phyloP scores from a whole-genome alignment of 2,113 vertebrate genomes.

The Pluvialis apricaria region DNA sequence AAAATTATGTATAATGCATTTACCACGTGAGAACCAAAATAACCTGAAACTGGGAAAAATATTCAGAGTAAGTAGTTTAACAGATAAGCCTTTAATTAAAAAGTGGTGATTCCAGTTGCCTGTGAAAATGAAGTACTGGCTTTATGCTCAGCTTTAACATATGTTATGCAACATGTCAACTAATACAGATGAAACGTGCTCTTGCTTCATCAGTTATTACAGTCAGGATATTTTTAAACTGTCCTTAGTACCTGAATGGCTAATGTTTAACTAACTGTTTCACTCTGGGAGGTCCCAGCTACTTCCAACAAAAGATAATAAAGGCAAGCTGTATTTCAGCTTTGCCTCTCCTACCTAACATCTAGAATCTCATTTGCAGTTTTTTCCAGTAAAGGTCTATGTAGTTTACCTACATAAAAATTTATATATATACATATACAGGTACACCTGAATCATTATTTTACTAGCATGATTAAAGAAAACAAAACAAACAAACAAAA shows the following conservation, averaged over 20 bases:
- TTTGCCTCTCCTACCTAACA: not conserved
- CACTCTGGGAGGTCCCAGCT: not conserved
- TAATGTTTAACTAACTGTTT: slow-evolving; percentile 46
- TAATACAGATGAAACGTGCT: not conserved
- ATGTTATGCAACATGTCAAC: slow-evolving; percentile 31
- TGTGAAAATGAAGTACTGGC: slow-evolving; percentile 6
- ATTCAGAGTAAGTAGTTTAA: slow-evolving; percentile 24
- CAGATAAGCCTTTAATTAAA: slow-evolving; percentile 61
- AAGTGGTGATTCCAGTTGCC: slow-evolving; percentile 39
- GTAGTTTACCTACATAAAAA: not conserved
- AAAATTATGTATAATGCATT: not conserved
- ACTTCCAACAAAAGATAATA: not conserved
- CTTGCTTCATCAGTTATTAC: slow-evolving; percentile 17
- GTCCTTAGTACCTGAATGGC: not conserved
- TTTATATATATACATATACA: not conserved
- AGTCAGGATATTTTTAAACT: slow-evolving; percentile 42
- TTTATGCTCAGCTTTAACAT: not conserved
- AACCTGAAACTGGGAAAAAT: slow-evolving; percentile 13
- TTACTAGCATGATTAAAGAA: not conserved
- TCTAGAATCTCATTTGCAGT: not conserved
- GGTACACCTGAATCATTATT: not conserved
- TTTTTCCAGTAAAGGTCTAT: not conserved
- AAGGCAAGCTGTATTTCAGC: not conserved
- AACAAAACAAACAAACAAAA: not conserved
- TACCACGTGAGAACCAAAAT: not conserved